These are phyloP conservation scores for Lordiphosa stackelbergi DNA, from an alignment of 1,140 invertebrate genomes.

Conservation along the genomic window DNA sequence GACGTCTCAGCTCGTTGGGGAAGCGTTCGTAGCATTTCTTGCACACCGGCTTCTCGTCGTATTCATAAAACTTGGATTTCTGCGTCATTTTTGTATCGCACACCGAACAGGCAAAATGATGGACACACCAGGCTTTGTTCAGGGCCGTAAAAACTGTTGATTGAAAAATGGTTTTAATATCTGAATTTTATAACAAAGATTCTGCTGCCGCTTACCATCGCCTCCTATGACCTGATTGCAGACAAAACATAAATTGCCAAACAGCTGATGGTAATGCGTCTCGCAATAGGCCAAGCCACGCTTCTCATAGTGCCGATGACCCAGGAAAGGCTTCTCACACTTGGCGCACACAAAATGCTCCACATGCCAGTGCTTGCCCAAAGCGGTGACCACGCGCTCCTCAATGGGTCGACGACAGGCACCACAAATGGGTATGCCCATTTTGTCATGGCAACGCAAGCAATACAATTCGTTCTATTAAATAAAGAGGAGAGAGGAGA, in stretches of 20 bases:
- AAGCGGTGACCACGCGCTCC: slow-evolving; percentile 95
- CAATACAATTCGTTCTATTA: slow-evolving; percentile 93
- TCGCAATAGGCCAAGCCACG: slow-evolving; percentile 99
- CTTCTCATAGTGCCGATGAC: slow-evolving; percentile 99
- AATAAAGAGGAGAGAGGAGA: slow-evolving; percentile 14
- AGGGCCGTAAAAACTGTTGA: slow-evolving; percentile 95
- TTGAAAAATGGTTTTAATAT: not conserved
- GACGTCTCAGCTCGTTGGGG: slow-evolving; percentile 93
- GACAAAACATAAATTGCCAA: slow-evolving; percentile 98
- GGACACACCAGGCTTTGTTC: slow-evolving; percentile 99
- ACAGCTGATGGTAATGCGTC: slow-evolving; percentile 99
- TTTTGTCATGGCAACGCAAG: slow-evolving; percentile 98
- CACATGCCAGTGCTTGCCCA: slow-evolving; percentile 99
- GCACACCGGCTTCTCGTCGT: slow-evolving; percentile 98
- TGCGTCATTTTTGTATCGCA: slow-evolving; percentile 99
- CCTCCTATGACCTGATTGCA: slow-evolving; percentile 99
- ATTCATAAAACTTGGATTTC: slow-evolving; percentile 99
- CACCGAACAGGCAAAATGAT: slow-evolving; percentile 99
- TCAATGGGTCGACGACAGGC: slow-evolving; percentile 97
- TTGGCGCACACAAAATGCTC: slow-evolving; percentile 99
- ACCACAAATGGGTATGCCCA: slow-evolving; percentile 98
- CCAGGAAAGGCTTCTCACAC: slow-evolving; percentile 99
- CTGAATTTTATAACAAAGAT: slow-evolving; percentile 3
- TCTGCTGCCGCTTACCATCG: slow-evolving; percentile 85
- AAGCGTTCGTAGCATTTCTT: slow-evolving; percentile 99